A percentile compares a stretch with the other conserved stretches of the same genome.
phyloP scores from a whole-genome alignment of 2,888 invertebrate genomes.

The Cordylochernes scorpioides region DNA sequence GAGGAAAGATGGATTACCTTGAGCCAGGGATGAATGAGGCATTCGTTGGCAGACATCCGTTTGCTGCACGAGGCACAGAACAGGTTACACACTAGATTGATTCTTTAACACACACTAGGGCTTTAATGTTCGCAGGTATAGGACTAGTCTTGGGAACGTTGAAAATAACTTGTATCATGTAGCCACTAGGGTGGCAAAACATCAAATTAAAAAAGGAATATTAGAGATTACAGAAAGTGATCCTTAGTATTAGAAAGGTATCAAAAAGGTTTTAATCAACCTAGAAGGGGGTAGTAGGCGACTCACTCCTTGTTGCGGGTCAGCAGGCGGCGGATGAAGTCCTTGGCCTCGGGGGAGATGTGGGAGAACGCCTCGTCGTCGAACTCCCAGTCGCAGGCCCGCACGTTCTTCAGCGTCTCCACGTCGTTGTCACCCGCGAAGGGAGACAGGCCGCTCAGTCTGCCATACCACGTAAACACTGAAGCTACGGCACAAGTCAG shows the following conservation, averaged over 20 bases:
- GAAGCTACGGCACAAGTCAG: too few species aligned
- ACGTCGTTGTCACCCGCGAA: constrained; percentile 97
- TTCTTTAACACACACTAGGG: too few species aligned
- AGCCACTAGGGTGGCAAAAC: too few species aligned
- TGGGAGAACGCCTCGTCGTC: constrained; percentile 77
- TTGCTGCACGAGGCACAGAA: constrained; percentile 25
- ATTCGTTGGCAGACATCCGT: constrained; percentile 93
- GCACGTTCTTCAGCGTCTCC: constrained; percentile 89
- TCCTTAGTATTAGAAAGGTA: too few species aligned
- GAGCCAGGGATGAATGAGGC: constrained; percentile 79
- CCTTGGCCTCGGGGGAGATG: constrained; percentile 87
- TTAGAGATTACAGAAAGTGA: too few species aligned
- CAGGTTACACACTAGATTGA: not conserved
- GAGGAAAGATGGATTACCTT: constrained; percentile 25
- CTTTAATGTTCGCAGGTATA: too few species aligned
- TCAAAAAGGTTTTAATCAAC: too few species aligned
- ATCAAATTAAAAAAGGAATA: too few species aligned
- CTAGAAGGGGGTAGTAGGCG: too few species aligned
- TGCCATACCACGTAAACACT: too few species aligned
- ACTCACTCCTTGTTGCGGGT: constrained; percentile 57
- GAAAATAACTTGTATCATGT: too few species aligned
- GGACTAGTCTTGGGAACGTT: too few species aligned
- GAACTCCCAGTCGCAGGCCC: constrained; percentile 97
- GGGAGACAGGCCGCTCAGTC: constrained; percentile 78
- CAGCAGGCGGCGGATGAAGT: constrained; percentile 84